phyloP scores from a whole-genome alignment of 1,140 invertebrate genomes.

The Cherax destructor region DNA sequence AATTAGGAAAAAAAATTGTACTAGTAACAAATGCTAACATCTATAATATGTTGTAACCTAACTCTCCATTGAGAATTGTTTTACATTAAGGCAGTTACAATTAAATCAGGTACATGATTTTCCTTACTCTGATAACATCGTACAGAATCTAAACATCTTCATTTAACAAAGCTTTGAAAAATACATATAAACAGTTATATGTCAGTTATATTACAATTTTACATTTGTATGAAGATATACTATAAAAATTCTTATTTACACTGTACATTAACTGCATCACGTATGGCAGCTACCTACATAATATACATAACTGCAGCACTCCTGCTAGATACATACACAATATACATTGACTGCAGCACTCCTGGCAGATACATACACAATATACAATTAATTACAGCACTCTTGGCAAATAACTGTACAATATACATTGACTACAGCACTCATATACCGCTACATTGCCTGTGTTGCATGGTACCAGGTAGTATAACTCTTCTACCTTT shows the following conservation, averaged over 20 bases:
- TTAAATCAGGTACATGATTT: constrained; percentile 32
- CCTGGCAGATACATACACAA: background rate
- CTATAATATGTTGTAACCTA: background rate
- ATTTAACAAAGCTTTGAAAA: background rate
- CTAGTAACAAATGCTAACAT: background rate
- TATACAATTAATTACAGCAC: background rate
- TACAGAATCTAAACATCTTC: background rate
- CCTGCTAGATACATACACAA: background rate
- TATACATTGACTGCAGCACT: background rate
- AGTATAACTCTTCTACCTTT: background rate
- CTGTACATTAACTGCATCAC: background rate
- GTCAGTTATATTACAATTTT: background rate
- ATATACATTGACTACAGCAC: too few relatives aligned
- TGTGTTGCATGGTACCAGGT: background rate
- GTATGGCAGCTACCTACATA: background rate
- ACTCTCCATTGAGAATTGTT: too few relatives aligned
- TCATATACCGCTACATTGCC: background rate
- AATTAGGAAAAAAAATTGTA: background rate
- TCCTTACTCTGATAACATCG: background rate
- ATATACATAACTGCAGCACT: background rate
- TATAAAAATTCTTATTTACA: constrained; percentile 41
- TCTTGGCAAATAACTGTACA: background rate
- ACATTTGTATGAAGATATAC: background rate
- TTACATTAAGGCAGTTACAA: constrained; percentile 10
- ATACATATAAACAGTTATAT: background rate